Evolutionary conservation across 2,888 invertebrate genomes (phyloP).

Genomic region (Mythimna albipuncta): DNA sequence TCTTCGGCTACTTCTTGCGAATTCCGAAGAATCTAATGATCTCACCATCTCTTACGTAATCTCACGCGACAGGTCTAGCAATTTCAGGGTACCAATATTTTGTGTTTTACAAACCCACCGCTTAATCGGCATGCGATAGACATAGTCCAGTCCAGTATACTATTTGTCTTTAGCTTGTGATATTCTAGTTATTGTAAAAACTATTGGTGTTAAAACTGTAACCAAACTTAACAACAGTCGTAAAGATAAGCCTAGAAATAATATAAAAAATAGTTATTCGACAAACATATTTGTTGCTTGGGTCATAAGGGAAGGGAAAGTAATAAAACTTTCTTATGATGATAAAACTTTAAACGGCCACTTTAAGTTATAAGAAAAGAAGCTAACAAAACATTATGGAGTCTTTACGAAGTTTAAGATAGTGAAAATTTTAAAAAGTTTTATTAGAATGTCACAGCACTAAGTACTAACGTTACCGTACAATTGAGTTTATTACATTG

Average conservation of each 20-base stretch:
- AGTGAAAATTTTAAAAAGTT: slow-evolving; percentile 5
- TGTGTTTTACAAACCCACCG: too few relatives aligned
- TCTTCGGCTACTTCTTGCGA: too few relatives aligned
- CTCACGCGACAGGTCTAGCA: too few relatives aligned
- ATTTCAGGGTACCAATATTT: too few relatives aligned
- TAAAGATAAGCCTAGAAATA: slow-evolving; percentile 19
- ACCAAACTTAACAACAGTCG: slow-evolving; percentile 12
- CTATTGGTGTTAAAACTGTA: not conserved
- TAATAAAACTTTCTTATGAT: slow-evolving; percentile 54
- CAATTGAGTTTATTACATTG: not conserved
- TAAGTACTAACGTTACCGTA: not conserved
- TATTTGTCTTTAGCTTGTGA: not conserved
- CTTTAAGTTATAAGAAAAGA: slow-evolving; percentile 34
- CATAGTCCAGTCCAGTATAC: not conserved
- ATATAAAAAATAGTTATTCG: slow-evolving; percentile 25
- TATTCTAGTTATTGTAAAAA: not conserved
- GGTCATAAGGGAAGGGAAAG: slow-evolving; percentile 32
- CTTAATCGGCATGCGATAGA: too few relatives aligned
- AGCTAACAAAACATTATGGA: slow-evolving; percentile 17
- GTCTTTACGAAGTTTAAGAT: slow-evolving; percentile 12
- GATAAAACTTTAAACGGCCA: slow-evolving; percentile 48
- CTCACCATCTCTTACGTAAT: too few relatives aligned
- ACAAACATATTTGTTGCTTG: slow-evolving; percentile 53
- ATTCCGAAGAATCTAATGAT: too few relatives aligned
- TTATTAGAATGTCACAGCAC: not conserved